A percentile compares a stretch with the other conserved stretches of the same genome.
Evolutionary conservation across 2,797 vertebrate species (phyloP).

Genomic region (Sus cebifrons): DNA sequence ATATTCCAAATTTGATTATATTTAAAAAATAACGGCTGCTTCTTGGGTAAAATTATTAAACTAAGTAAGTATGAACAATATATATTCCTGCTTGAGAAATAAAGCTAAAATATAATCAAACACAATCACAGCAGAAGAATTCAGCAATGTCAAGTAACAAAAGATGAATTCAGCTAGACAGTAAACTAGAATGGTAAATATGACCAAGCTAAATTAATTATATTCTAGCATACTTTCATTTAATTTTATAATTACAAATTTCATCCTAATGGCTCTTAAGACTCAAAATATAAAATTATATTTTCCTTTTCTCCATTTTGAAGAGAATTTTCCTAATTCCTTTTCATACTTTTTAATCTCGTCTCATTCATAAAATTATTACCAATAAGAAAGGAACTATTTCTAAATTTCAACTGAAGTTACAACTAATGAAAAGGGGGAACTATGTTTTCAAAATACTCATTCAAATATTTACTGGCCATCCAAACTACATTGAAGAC

Average conservation of each 20-base stretch:
- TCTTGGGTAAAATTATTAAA: conserved; percentile 41
- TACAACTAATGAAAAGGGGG: neutral
- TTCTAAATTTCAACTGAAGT: conserved; percentile 46
- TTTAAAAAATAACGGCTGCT: conserved; percentile 22
- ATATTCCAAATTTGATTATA: conserved; percentile 6
- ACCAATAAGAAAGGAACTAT: neutral
- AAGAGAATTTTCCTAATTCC: conserved; percentile 19
- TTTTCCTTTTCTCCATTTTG: conserved; percentile 1
- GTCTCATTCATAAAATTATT: conserved; percentile 2
- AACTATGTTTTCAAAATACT: conserved; percentile 29
- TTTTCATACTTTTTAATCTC: conserved; percentile 45
- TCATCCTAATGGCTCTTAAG: neutral
- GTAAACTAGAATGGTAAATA: neutral
- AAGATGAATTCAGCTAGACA: neutral
- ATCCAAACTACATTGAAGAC: neutral
- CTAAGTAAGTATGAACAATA: conserved; percentile 1
- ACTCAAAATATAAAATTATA: neutral
- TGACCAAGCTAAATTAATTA: conserved; percentile 13
- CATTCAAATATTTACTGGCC: conserved; percentile 12
- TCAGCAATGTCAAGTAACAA: neutral
- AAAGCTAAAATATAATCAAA: conserved; percentile 26
- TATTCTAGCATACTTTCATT: conserved; percentile 9
- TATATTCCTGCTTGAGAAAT: conserved; percentile 34
- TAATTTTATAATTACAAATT: neutral
- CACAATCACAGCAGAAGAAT: neutral